Evolutionary conservation across 1,140 invertebrate species (phyloP).

Genomic region (Cotesia chilonis): DNA sequence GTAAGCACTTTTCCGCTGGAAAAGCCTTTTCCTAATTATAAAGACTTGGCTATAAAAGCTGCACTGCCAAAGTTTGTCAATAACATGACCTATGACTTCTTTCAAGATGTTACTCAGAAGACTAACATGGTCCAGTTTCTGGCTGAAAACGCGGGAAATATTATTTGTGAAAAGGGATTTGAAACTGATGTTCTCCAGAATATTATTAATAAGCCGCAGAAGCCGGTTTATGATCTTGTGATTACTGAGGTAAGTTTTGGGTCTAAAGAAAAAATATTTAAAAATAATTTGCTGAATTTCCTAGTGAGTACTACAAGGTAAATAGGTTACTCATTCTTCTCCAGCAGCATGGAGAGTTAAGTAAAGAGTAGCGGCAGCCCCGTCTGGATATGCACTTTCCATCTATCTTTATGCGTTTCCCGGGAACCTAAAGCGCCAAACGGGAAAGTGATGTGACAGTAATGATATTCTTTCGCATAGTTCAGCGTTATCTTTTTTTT

Average conservation of each 20-base stretch:
- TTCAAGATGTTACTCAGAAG: background rate
- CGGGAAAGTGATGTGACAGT: too few relatives aligned
- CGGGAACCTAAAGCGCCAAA: too few relatives aligned
- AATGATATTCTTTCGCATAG: too few relatives aligned
- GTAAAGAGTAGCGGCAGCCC: background rate
- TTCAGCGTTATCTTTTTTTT: too few relatives aligned
- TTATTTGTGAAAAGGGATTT: conserved; percentile 38
- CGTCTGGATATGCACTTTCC: background rate
- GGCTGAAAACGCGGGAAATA: conserved; percentile 16
- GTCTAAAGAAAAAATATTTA: too few relatives aligned
- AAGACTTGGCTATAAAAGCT: conserved; percentile 33
- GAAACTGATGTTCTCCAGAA: conserved; percentile 42
- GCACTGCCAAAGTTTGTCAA: background rate
- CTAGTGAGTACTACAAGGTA: background rate
- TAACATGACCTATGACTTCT: conserved; percentile 22
- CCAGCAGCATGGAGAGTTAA: background rate
- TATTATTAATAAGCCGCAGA: conserved; percentile 46
- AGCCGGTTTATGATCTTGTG: conserved; percentile 51
- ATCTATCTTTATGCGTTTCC: too few relatives aligned
- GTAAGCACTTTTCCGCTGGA: conserved; percentile 45
- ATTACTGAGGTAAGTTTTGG: conserved; percentile 45
- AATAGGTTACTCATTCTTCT: conserved; percentile 25
- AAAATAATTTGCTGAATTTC: too few relatives aligned
- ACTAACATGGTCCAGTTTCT: background rate
- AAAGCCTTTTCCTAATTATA: conserved; percentile 44